These are phyloP conservation scores for Hylia prasina DNA, from an alignment of 2,113 vertebrate species.

Conservation along the genomic window DNA sequence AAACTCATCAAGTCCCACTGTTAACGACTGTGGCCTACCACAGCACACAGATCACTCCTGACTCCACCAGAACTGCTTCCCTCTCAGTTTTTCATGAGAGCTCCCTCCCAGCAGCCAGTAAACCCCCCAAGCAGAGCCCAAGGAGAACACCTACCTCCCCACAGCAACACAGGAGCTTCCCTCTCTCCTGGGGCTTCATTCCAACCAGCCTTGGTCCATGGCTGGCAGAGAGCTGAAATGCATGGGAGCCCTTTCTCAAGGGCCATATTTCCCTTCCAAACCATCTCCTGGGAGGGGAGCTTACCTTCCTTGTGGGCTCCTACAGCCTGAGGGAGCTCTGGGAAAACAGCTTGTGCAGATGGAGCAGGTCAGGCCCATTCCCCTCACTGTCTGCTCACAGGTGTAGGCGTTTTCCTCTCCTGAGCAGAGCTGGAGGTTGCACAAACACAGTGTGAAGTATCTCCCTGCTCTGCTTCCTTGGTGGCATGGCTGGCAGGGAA, in stretches of 20 bases:
- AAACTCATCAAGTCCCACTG: fast-evolving
- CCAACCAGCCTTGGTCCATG: not conserved
- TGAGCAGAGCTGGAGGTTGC: not conserved
- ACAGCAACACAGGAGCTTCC: not conserved
- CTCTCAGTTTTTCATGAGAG: not conserved
- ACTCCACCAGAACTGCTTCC: not conserved
- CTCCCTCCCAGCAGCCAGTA: not conserved
- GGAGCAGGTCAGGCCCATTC: not conserved
- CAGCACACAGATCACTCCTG: not conserved
- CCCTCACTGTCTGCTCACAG: not conserved
- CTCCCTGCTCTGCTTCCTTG: not conserved
- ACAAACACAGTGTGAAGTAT: not conserved
- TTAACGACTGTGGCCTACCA: not conserved
- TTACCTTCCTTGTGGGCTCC: not conserved
- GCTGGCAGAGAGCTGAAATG: fast-evolving
- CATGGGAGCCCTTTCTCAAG: fast-evolving
- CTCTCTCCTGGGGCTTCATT: not conserved
- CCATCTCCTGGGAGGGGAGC: fast-evolving
- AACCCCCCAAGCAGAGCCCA: fast-evolving
- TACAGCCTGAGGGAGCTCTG: not conserved
- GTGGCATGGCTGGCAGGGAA: not conserved
- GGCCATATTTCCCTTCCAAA: not conserved
- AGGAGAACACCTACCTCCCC: not conserved
- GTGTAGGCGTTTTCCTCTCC: not conserved
- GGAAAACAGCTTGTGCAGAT: not conserved